These are phyloP conservation scores for Deroplatys truncata DNA, from an alignment of 2,888 invertebrate species.

Conservation along the genomic window DNA sequence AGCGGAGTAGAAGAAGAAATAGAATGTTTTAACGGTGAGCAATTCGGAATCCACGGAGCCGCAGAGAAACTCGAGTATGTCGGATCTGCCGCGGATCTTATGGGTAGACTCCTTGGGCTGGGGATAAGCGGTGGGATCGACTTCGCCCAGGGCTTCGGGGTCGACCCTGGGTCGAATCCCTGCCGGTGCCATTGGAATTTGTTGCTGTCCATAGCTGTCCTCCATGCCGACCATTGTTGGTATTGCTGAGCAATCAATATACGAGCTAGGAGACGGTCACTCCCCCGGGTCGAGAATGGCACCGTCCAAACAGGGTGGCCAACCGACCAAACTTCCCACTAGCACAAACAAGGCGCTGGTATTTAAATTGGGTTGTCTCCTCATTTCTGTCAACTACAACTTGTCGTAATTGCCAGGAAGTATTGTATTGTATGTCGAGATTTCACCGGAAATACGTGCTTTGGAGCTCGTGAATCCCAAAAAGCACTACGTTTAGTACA, in stretches of 20 bases:
- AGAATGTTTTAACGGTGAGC: constrained; percentile 93
- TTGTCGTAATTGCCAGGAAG: too few species aligned
- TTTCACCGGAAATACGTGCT: too few species aligned
- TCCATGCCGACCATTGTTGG: constrained; percentile 29
- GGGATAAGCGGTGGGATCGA: constrained; percentile 74
- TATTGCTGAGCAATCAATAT: not conserved
- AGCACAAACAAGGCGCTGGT: too few species aligned
- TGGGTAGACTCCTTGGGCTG: constrained; percentile 84
- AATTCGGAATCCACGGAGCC: constrained; percentile 86
- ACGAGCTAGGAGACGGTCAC: not conserved
- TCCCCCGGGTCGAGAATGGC: not conserved
- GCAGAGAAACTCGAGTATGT: constrained; percentile 76
- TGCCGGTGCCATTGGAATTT: constrained; percentile 20
- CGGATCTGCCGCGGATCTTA: constrained; percentile 83
- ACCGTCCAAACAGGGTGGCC: not conserved
- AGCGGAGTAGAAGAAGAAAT: constrained; percentile 99
- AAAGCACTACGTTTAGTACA: too few species aligned
- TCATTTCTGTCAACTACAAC: too few species aligned
- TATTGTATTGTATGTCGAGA: too few species aligned
- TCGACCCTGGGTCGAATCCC: constrained; percentile 68
- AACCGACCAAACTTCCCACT: too few species aligned
- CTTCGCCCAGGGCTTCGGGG: constrained; percentile 79
- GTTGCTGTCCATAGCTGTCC: constrained; percentile 5
- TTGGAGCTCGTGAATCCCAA: too few species aligned
- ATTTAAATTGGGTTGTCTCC: too few species aligned